A percentile compares a stretch with the other conserved stretches of the same genome.
phyloP scores from a whole-genome alignment of 1,140 invertebrate genomes.

The Scaptomyza montana region DNA sequence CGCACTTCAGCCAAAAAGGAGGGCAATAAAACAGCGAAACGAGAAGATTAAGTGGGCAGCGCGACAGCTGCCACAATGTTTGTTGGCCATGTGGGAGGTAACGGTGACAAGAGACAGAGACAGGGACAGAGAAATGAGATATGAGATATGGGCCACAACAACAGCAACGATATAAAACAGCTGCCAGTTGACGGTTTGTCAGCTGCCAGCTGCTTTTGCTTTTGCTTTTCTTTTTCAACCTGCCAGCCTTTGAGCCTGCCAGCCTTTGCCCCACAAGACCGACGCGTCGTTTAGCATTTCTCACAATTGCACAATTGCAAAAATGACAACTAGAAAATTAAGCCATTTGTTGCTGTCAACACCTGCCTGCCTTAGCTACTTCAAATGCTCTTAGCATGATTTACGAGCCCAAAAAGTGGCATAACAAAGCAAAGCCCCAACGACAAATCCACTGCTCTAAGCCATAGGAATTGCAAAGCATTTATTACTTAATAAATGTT shows the following conservation, averaged over 20 bases:
- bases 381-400: conserved; percentile 34
- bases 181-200: conserved; percentile 2
- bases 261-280: conserved; percentile 25
- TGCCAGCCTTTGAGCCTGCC: not conserved
- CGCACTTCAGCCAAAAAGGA: conserved; percentile 20
- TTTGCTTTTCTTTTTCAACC: too few species aligned
- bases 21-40: conserved; percentile 49
- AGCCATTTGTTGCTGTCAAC: conserved; percentile 51
- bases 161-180: not conserved
- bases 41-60: conserved; percentile 40
- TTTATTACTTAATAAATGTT: conserved; percentile 76
- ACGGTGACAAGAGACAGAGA: not conserved
- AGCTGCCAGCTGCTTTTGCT: conserved; percentile 1
- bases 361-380: conserved; percentile 36
- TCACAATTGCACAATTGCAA: conserved; percentile 52
- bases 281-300: conserved; percentile 51
- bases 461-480: conserved; percentile 63
- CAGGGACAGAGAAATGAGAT: conserved; percentile 3
- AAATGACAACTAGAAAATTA: conserved; percentile 63
- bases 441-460: conserved; percentile 48
- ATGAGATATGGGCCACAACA: conserved; percentile 12
- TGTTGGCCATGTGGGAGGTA: conserved; percentile 22
- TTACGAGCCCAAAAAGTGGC: conserved; percentile 43
- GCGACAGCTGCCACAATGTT: conserved; percentile 27
- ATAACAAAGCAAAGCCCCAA: not conserved